Evolutionary conservation across 1,140 invertebrate genomes (phyloP).

Genomic region (Lepidotrigona ventralis): DNA sequence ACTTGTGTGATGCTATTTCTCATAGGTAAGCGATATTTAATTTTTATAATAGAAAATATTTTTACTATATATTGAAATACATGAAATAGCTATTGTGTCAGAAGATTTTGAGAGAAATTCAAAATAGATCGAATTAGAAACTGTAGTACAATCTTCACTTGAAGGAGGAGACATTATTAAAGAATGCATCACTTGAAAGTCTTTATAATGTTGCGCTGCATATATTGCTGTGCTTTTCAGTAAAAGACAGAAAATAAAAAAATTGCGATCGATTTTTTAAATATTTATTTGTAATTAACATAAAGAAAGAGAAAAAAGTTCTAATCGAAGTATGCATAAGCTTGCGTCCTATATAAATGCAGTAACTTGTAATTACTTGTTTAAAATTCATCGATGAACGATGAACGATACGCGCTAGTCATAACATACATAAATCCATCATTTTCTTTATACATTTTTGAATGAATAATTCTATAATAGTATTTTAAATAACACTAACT

Average conservation of each 20-base stretch:
- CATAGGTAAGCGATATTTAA: conserved; percentile 51
- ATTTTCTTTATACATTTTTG: conserved; percentile 23
- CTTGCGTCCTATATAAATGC: conserved; percentile 10
- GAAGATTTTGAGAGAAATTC: conserved; percentile 13
- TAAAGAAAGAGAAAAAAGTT: conserved; percentile 26
- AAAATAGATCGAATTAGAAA: neutral
- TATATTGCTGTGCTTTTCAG: conserved; percentile 18
- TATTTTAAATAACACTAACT: neutral
- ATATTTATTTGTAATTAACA: neutral
- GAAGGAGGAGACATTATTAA: neutral
- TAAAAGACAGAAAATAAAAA: neutral
- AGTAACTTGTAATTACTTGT: conserved; percentile 56
- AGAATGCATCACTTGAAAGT: neutral
- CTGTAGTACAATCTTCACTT: neutral
- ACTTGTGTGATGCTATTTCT: conserved; percentile 56
- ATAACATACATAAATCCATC: conserved; percentile 57
- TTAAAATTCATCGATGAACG: conserved; percentile 65
- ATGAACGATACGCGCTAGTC: conserved; percentile 9
- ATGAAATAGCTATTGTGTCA: neutral
- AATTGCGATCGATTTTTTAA: neutral
- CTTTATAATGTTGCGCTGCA: neutral
- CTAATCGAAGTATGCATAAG: conserved; percentile 53
- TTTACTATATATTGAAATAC: neutral
- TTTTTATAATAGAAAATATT: neutral
- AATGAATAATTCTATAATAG: neutral